These are phyloP conservation scores for Caenorhabditis sp. DNA, from an alignment of 2,888 invertebrate genomes.

Conservation along the genomic window DNA sequence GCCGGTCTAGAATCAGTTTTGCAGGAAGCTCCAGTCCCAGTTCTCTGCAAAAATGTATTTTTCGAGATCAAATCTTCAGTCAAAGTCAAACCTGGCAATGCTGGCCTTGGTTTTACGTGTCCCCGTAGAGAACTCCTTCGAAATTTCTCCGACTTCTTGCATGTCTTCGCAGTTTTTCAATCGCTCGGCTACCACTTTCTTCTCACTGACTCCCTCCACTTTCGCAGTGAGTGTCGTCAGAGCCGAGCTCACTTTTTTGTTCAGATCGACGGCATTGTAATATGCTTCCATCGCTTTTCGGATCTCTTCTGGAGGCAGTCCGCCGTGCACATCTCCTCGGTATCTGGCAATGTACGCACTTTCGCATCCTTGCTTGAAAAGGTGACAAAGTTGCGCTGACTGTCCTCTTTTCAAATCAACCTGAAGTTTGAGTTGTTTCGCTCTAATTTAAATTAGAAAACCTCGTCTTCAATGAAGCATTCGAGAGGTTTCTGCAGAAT, in stretches of 20 bases:
- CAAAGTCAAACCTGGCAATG: constrained; percentile 52
- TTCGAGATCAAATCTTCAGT: no score
- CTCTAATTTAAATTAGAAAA: background rate
- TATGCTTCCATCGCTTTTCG: constrained; percentile 51
- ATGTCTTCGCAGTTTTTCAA: constrained; percentile 46
- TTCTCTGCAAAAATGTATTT: constrained; percentile 52
- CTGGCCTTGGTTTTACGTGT: constrained; percentile 52
- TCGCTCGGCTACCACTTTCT: constrained; percentile 19
- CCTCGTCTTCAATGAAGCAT: constrained; percentile 28
- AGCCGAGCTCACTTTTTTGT: constrained; percentile 54
- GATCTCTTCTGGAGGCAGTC: constrained; percentile 46
- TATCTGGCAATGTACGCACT: constrained; percentile 64
- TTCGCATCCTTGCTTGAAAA: constrained; percentile 45
- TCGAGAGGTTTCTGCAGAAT: constrained; percentile 26
- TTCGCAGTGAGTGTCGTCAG: constrained; percentile 46
- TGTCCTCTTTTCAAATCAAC: background rate
- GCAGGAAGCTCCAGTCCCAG: constrained; percentile 47
- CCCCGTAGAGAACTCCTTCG: constrained; percentile 43
- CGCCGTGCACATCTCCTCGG: constrained; percentile 54
- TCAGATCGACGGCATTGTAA: constrained; percentile 40
- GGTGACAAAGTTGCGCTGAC: background rate
- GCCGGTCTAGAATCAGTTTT: constrained; percentile 32
- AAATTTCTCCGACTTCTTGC: constrained; percentile 54
- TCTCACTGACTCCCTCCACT: constrained; percentile 18
- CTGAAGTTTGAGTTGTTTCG: background rate